phyloP scores from a whole-genome alignment of 2,888 invertebrate genomes.

The Adelphocoris suturalis region DNA sequence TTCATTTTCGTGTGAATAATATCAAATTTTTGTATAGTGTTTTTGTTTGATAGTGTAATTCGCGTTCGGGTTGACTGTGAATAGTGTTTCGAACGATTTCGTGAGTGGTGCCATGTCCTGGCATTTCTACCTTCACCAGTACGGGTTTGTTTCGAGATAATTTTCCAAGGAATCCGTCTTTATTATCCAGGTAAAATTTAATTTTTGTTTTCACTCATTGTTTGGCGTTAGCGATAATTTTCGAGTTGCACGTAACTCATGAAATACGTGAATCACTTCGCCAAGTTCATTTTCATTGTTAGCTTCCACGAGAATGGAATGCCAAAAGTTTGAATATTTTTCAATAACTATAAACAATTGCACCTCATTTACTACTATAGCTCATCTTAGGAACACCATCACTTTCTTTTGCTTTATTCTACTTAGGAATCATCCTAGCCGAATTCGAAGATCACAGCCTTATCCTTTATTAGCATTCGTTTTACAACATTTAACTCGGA shows the following conservation, averaged over 20 bases:
- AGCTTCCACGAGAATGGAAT: slow-evolving; percentile 59
- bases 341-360: slow-evolving; percentile 47
- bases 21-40: neutral
- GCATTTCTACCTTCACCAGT: slow-evolving; percentile 67
- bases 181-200: slow-evolving; percentile 53
- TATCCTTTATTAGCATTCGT: neutral
- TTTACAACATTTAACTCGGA: slow-evolving; percentile 46
- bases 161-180: slow-evolving; percentile 60
- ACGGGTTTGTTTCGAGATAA: slow-evolving; percentile 70
- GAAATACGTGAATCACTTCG: too few relatives aligned
- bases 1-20: slow-evolving; percentile 33
- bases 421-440: neutral
- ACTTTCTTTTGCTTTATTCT: neutral
- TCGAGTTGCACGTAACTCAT: neutral
- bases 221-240: neutral
- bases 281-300: neutral
- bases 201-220: neutral
- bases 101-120: slow-evolving; percentile 68
- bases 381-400: neutral
- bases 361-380: neutral
- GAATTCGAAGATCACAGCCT: neutral
- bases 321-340: slow-evolving; percentile 42
- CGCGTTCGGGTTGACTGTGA: slow-evolving; percentile 28
- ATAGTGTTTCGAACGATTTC: slow-evolving; percentile 55
- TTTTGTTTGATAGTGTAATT: slow-evolving; percentile 25